These are phyloP conservation scores for Xiphophorus maculatus DNA, from an alignment of 2,113 vertebrate species.

Conservation along the genomic window DNA sequence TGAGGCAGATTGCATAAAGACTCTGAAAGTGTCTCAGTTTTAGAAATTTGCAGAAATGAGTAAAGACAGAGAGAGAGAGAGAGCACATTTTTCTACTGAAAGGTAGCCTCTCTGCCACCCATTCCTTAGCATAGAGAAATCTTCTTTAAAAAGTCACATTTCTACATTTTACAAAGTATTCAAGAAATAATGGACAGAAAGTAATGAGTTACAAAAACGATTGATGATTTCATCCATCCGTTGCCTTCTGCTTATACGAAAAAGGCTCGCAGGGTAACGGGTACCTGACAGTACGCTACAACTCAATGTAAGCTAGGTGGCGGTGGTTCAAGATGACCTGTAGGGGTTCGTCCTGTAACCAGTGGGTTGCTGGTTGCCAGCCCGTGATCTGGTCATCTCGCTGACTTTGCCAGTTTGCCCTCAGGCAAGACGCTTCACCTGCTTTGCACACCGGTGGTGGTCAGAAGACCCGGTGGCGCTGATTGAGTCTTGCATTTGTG, in stretches of 20 bases:
- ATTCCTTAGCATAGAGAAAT: not conserved
- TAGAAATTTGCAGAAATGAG: no score
- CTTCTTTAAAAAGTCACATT: not conserved
- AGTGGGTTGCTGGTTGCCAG: no score
- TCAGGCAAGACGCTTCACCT: no score
- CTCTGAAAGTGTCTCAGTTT: not conserved
- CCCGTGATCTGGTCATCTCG: no score
- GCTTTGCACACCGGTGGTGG: no score
- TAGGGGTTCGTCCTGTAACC: no score
- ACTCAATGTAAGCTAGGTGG: no score
- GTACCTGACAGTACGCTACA: no score
- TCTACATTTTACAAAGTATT: not conserved
- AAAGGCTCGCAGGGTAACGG: not conserved
- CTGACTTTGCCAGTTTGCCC: no score
- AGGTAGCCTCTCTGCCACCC: not conserved
- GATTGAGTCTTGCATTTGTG: no score
- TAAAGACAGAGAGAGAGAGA: not conserved
- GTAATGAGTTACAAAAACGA: not conserved
- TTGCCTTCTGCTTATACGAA: not conserved
- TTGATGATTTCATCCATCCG: not conserved
- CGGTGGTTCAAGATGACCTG: no score
- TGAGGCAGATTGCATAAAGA: not conserved
- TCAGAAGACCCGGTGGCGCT: no score
- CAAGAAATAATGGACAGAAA: not conserved
- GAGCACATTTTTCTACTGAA: not conserved